These are phyloP conservation scores for Chromobotia macracanthus DNA, from an alignment of 2,797 vertebrate species.

Conservation along the genomic window DNA sequence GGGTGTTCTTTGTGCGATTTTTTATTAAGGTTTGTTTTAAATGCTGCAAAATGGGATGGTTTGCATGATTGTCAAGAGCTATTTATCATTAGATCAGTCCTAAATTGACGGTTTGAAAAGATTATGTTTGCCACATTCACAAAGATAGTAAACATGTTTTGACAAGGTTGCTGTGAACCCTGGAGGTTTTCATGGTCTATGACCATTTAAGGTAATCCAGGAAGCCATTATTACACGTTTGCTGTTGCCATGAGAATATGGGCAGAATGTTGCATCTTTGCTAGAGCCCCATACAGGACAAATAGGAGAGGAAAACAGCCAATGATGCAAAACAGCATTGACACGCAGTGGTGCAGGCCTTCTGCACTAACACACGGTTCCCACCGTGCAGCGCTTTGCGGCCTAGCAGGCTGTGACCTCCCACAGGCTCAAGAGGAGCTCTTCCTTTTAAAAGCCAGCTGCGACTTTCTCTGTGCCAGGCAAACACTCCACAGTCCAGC, in stretches of 20 bases:
- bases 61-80: constrained; percentile 55
- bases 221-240: constrained; percentile 56
- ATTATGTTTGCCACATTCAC: constrained; percentile 63
- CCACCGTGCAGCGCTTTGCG: constrained; percentile 73
- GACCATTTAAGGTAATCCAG: constrained; percentile 48
- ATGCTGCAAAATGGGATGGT: constrained; percentile 36
- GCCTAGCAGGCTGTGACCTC: constrained; percentile 82
- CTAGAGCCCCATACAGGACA: constrained; percentile 16
- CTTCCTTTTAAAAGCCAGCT: constrained; percentile 84
- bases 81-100: constrained; percentile 30
- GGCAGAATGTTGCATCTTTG: constrained; percentile 50
- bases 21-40: constrained; percentile 63
- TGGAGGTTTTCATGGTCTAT: constrained; percentile 68
- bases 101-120: constrained; percentile 55
- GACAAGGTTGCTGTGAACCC: constrained; percentile 66
- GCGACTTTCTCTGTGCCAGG: constrained; percentile 74
- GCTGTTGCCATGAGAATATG: constrained; percentile 72
- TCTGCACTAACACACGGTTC: constrained; percentile 76
- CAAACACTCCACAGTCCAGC: constrained; percentile 80
- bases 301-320: constrained; percentile 59
- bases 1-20: constrained; percentile 58
- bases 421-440: constrained; percentile 75
- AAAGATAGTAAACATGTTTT: constrained; percentile 13
- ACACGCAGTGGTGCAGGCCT: constrained; percentile 75
- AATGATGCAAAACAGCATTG: constrained; percentile 75